Evolutionary conservation across 1,140 invertebrate species (phyloP).

Genomic region (Brachionus plicatilis): DNA sequence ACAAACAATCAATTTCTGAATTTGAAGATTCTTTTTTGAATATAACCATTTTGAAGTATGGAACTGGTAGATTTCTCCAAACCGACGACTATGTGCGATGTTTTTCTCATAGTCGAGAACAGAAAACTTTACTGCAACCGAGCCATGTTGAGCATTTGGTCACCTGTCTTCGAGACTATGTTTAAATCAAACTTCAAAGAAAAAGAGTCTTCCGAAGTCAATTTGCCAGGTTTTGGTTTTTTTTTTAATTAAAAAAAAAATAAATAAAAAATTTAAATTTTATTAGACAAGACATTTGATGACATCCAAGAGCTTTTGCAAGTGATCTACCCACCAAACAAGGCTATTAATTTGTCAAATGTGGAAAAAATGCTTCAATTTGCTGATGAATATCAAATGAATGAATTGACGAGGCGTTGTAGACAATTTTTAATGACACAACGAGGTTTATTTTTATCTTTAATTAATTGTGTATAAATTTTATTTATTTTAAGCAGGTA

Average conservation of each 20-base stretch:
- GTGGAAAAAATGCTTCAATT: conserved; percentile 32
- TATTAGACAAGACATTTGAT: conserved; percentile 38
- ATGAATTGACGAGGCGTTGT: conserved; percentile 46
- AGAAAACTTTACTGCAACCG: conserved; percentile 46
- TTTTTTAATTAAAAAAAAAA: neutral
- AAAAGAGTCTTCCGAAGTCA: conserved; percentile 44
- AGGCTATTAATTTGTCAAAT: conserved; percentile 45
- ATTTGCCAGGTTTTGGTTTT: conserved; percentile 44
- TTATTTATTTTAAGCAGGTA: neutral
- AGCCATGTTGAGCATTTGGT: conserved; percentile 49
- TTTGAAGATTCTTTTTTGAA: neutral
- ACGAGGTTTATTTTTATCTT: conserved; percentile 14
- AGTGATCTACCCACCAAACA: conserved; percentile 50
- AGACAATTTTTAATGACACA: conserved; percentile 47
- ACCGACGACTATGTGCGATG: conserved; percentile 42
- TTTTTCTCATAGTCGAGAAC: conserved; percentile 45
- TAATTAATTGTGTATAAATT: neutral
- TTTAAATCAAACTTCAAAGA: conserved; percentile 46
- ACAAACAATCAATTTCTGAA: neutral
- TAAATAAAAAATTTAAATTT: neutral
- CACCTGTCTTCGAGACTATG: conserved; percentile 47
- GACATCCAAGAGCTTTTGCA: conserved; percentile 47
- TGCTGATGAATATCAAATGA: conserved; percentile 47
- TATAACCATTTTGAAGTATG: neutral
- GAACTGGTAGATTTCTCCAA: conserved; percentile 38